phyloP scores from a whole-genome alignment of 1,140 invertebrate species.

The Monomorium pharaonis region DNA sequence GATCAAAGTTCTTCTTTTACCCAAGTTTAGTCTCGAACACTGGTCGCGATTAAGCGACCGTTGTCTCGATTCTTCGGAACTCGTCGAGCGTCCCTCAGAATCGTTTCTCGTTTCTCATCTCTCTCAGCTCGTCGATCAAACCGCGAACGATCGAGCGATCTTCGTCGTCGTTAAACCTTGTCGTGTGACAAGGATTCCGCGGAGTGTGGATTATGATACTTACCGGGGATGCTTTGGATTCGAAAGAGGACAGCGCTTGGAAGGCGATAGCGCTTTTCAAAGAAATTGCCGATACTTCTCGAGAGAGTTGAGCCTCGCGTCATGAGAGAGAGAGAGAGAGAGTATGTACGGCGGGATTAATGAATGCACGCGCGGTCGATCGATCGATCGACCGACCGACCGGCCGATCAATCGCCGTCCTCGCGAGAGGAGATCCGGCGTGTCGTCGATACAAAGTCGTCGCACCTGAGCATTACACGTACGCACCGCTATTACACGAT shows the following conservation, averaged over 20 bases:
- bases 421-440: background rate
- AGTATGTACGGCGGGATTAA: conserved; percentile 31
- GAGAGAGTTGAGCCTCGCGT: background rate
- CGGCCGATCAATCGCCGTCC: background rate
- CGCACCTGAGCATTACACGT: conserved; percentile 46
- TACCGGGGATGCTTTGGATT: conserved; percentile 23
- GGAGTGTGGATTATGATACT: conserved; percentile 49
- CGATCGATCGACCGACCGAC: background rate
- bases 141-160: conserved; percentile 19
- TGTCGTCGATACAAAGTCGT: conserved; percentile 21
- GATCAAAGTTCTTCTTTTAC: background rate
- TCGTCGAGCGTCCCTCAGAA: background rate
- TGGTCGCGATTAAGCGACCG: background rate
- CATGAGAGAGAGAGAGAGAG: background rate
- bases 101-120: conserved; percentile 44
- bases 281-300: conserved; percentile 29
- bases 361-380: background rate
- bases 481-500: conserved; percentile 29
- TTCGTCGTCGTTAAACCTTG: conserved; percentile 40
- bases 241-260: background rate
- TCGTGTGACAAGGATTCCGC: conserved; percentile 20
- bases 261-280: conserved; percentile 7
- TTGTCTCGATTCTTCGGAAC: background rate
- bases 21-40: background rate
- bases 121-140: conserved; percentile 45